Conservation (phyloP, 1,140 invertebrate genomes). For the Drosophila leontia region DNA sequence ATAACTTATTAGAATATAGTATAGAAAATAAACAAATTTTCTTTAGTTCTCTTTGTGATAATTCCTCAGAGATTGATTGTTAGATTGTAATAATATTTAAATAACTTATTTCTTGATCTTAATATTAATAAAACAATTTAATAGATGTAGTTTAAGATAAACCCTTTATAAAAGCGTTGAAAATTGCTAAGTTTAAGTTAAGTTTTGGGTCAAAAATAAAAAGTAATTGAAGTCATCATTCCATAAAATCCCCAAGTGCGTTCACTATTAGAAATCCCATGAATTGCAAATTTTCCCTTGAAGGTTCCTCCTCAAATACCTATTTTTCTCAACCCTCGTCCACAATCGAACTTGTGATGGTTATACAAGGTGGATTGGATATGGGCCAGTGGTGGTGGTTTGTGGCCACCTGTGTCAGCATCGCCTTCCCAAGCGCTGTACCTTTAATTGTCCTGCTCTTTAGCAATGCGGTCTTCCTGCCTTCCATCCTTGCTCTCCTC, state of each 20-base stretch:
- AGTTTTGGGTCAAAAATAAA: not conserved
- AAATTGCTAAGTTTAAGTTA: not conserved
- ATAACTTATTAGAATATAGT: too few relatives aligned
- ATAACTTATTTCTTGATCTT: not conserved
- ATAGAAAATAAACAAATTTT: too few relatives aligned
- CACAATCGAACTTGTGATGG: not conserved
- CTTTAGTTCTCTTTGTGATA: too few relatives aligned
- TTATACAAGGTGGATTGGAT: not conserved
- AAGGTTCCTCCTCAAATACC: not conserved
- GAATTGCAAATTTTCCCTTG: conserved; percentile 11
- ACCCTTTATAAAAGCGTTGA: not conserved
- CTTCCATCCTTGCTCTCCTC: not conserved
- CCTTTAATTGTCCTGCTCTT: conserved; percentile 52
- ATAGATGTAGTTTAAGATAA: not conserved
- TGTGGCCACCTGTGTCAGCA: conserved; percentile 18
- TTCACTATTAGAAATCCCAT: conserved; percentile 2
- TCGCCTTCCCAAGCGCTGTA: conserved; percentile 6
- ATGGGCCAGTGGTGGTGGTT: not conserved
- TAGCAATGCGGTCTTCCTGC: conserved; percentile 15
- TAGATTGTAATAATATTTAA: not conserved
- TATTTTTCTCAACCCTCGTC: not conserved
- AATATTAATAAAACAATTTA: not conserved
- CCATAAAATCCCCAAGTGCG: not conserved
- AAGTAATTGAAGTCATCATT: not conserved
- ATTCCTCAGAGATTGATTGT: not conserved